Evolutionary conservation across 2,797 vertebrate species (phyloP), one percentile per base, ranked within the genome.

Genomic region (Thunnus albacares): DNA sequence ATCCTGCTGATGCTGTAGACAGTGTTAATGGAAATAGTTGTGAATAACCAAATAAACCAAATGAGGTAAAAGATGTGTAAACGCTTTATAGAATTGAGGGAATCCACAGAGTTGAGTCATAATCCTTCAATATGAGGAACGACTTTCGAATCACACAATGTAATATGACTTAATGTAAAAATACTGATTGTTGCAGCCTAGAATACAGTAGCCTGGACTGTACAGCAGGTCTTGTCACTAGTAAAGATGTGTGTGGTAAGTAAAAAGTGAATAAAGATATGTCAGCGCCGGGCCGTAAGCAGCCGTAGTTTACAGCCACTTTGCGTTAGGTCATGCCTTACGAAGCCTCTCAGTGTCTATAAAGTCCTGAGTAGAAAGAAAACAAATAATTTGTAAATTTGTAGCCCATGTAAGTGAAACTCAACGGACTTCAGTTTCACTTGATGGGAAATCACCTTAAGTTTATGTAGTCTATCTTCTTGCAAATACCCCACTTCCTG

Each of bases 321-420:
- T 12, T 30, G 22, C 20, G 30, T 12, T 10, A 20, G n/a, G 26
- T 38, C 49, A 38, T 45, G 30, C 64, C 28, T n/a, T 4, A 6
- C 10, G 17, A 1, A 24, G 38, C 52, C 69, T 22, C 22, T 41
- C 38, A 35, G 22, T 22, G 10, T 14, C n/a, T 41, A 43, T 15
- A 13, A 55, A 67, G 35, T 35, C n/a, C 35, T 47, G 8, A 57
- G n/a, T 10, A 45, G 33, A 79, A 60, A 74, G 8, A 59, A 45
- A 12, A 14, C 28, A 67, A 35, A 17, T n/a, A 38, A 56, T 49
- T 17, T 6, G 17, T 49, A 18, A 24, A 17, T 17, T 4, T 13
- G 4, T 3, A 30, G 17, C 38, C 22, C 22, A 3, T 38, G 12
- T 45, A 62, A 74, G 17, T 8, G 0, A 47, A 74, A 28, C 57